Base-by-base conservation (phyloP, 92 coral and sea anemone genomes). In the Epizoanthus illoricatus region DNA sequence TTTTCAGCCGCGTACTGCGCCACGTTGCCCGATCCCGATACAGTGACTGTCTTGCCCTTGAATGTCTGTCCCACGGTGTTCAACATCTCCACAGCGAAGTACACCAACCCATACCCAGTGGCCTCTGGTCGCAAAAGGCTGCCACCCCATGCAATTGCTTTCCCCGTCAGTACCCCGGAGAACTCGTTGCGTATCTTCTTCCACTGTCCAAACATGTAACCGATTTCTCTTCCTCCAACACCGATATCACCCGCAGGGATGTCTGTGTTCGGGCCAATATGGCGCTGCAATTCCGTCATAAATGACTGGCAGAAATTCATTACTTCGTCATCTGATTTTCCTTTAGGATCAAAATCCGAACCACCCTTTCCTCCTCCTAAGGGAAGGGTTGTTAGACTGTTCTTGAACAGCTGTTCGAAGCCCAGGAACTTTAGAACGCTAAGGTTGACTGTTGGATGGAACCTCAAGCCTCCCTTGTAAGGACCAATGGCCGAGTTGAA, bases 211-310 rank as follows among this genome's bases (percentile, higher is more conserved):
- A 93, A 93, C 92, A 93, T 71, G 94, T 86, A 93, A 62, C 97
- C 97, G 39, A 93, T 93, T 84, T 93, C 97, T 76, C 97, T 84
- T 66, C 91, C 92, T 24, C 97, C 97, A 1, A 93, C 97, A 4
- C 97, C 97, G 23, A 93, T 93, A 68, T 93, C 97, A 12, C 97
- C 97, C 0, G 97, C 97, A 19, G 97, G 97, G 49, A 93, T 92
- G 81, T 93, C 97, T 52, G 97, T 93, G 88, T 93, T 91, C 4
- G 97, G 97, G 68, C 97, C 97, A 19, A 93, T 93, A 84, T 93
- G 97, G 57, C 97, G 89, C 84, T 93, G 97, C 1, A 93, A 81
- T 79, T 93, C 97, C 12, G 92, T 86, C 97, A 93, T 93, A 78
- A 91, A 93, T 2, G 97, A 93, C 88, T 93, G 97, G 85, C 97